Percentiles rank a stretch among this genome's conserved stretches.
These are phyloP conservation scores for Trichoplusia ni DNA, from an alignment of 1,140 invertebrate species.

Conservation along the genomic window DNA sequence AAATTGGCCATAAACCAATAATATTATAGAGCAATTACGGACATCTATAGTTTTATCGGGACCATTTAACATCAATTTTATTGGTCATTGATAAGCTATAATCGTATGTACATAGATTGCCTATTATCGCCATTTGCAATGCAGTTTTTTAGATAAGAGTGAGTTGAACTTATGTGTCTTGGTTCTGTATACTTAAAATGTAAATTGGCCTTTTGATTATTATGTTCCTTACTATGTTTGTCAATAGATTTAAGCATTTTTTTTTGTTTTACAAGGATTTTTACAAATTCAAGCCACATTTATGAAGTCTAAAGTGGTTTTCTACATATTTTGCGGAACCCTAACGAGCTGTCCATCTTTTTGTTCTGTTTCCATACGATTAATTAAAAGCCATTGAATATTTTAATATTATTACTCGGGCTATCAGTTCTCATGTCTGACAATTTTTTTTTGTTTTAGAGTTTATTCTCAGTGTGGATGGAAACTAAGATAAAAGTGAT, in stretches of 20 bases:
- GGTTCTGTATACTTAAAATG: too few relatives aligned
- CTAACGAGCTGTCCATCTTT: too few relatives aligned
- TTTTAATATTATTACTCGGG: neutral
- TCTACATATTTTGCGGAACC: too few relatives aligned
- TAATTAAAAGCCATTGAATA: conserved; percentile 11
- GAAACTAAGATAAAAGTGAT: too few relatives aligned
- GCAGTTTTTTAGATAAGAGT: neutral
- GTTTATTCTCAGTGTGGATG: too few relatives aligned
- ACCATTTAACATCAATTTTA: conserved; percentile 14
- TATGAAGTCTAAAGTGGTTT: too few relatives aligned
- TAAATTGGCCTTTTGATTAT: too few relatives aligned
- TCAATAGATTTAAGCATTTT: too few relatives aligned
- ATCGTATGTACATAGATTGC: conserved; percentile 20
- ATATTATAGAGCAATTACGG: neutral
- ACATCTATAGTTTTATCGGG: conserved; percentile 1
- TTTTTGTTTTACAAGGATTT: too few relatives aligned
- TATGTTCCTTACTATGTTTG: too few relatives aligned
- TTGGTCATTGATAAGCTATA: conserved; percentile 4
- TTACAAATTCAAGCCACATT: too few relatives aligned
- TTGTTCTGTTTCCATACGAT: too few relatives aligned
- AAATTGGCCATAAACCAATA: conserved; percentile 3
- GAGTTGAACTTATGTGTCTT: neutral
- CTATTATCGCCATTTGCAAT: neutral
- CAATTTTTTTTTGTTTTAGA: neutral
- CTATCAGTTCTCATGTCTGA: neutral